Conservation (phyloP, 2,888 invertebrate species). For the Eustalomyia histrio region DNA sequence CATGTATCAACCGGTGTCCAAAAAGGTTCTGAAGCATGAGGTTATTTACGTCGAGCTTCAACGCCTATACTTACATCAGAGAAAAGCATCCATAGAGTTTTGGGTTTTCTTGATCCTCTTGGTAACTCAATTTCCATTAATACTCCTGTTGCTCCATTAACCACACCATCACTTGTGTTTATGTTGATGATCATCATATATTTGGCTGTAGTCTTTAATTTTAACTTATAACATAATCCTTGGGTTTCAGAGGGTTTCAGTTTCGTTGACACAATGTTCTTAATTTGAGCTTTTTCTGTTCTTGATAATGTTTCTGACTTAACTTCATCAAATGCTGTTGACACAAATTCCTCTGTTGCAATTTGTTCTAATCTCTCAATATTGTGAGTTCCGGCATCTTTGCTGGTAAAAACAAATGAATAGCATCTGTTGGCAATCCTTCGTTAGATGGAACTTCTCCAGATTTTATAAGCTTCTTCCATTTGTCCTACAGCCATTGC, state of each 20-base stretch:
- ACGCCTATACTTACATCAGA: conserved; percentile 17
- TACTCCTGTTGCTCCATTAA: conserved; percentile 47
- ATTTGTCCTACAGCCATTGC: conserved; percentile 38
- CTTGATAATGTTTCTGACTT: neutral
- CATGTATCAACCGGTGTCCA: conserved; percentile 47
- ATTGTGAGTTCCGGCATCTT: no score
- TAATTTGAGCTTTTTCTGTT: neutral
- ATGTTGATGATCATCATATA: conserved; percentile 54
- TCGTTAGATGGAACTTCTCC: neutral
- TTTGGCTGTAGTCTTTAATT: conserved; percentile 37
- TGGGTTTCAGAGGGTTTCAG: conserved; percentile 48
- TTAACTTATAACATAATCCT: conserved; percentile 14
- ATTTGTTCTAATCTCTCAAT: conserved; percentile 12
- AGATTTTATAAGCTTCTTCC: neutral
- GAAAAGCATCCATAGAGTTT: conserved; percentile 7
- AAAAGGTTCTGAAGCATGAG: neutral
- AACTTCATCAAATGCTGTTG: neutral
- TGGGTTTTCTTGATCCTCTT: neutral
- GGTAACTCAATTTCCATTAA: conserved; percentile 33
- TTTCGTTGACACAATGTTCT: neutral
- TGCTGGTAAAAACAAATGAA: conserved; percentile 36
- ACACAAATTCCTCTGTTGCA: neutral
- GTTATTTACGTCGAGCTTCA: conserved; percentile 8
- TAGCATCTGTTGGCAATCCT: conserved; percentile 28
- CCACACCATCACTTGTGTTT: conserved; percentile 46